Percentiles rank a stretch among this genome's conserved stretches.
Conservation (phyloP, 1,140 invertebrate genomes). For the Holotrichia oblita region DNA sequence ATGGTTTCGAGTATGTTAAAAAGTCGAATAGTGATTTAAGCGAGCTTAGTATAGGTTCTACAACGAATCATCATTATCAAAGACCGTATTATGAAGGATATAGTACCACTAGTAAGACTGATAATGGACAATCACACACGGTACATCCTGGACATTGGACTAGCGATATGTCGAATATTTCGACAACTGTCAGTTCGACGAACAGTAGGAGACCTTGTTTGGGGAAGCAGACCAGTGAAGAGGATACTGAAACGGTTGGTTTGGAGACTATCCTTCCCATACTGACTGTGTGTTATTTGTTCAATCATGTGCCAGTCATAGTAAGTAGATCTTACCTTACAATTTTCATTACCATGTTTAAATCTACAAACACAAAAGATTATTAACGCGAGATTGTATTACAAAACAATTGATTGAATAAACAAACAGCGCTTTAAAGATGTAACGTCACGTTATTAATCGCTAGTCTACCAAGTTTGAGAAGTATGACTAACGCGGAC, state of each 20-base stretch:
- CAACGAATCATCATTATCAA: neutral
- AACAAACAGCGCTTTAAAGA: no score
- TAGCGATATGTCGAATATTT: slow-evolving; percentile 57
- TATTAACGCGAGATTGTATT: no score
- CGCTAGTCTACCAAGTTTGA: no score
- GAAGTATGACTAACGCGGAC: no score
- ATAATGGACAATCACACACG: slow-evolving; percentile 41
- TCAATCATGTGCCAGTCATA: slow-evolving; percentile 67
- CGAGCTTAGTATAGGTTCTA: slow-evolving; percentile 51
- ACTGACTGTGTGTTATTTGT: slow-evolving; percentile 63
- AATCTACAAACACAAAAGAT: neutral
- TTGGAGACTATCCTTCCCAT: slow-evolving; percentile 64
- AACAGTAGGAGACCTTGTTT: slow-evolving; percentile 61
- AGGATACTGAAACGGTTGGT: slow-evolving; percentile 58
- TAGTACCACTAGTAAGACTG: slow-evolving; percentile 35
- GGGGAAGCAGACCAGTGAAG: slow-evolving; percentile 45
- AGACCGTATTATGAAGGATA: slow-evolving; percentile 15
- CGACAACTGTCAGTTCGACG: slow-evolving; percentile 62
- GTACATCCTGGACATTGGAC: slow-evolving; percentile 49
- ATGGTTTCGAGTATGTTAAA: slow-evolving; percentile 56
- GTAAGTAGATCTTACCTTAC: no score
- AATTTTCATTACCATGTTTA: no score
- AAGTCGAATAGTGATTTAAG: slow-evolving; percentile 58
- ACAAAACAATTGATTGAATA: no score
- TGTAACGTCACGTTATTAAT: no score